A percentile compares a stretch with the other conserved stretches of the same genome.
These are phyloP conservation scores for Pseudorasbora parva DNA, from an alignment of 2,113 vertebrate genomes.

Conservation along the genomic window DNA sequence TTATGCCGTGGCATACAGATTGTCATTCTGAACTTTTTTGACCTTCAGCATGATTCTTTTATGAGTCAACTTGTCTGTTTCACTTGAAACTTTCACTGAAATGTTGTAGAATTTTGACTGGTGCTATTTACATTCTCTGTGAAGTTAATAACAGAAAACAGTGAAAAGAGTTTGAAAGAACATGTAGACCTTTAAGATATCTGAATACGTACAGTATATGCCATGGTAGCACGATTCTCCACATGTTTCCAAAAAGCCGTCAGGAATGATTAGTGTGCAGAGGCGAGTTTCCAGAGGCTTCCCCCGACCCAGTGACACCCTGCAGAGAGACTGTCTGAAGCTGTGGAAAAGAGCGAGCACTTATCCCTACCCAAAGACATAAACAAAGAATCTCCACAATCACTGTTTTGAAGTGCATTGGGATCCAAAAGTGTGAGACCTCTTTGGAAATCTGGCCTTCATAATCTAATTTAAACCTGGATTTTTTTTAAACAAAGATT, in stretches of 20 bases:
- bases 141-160: constrained; percentile 21
- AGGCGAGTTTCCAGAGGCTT: constrained; percentile 47
- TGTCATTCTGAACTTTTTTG: background rate
- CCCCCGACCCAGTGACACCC: constrained; percentile 30
- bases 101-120: constrained; percentile 23
- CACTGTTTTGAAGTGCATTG: constrained; percentile 8
- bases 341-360: background rate
- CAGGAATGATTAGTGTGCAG: constrained; percentile 45
- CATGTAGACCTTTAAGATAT: background rate
- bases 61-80: constrained; percentile 1
- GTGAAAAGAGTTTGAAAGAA: constrained; percentile 38
- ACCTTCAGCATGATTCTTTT: background rate
- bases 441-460: background rate
- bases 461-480: background rate
- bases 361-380: background rate
- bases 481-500: background rate
- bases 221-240: constrained; percentile 14
- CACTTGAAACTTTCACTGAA: background rate
- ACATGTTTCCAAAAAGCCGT: constrained; percentile 49
- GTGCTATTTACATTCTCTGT: constrained; percentile 22
- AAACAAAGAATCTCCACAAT: constrained; percentile 4
- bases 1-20: background rate
- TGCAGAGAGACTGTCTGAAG: constrained; percentile 45
- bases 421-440: background rate
- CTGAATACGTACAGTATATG: constrained; percentile 14